Conservation (phyloP, 2,888 invertebrate genomes). For the Anthophora plumipes region DNA sequence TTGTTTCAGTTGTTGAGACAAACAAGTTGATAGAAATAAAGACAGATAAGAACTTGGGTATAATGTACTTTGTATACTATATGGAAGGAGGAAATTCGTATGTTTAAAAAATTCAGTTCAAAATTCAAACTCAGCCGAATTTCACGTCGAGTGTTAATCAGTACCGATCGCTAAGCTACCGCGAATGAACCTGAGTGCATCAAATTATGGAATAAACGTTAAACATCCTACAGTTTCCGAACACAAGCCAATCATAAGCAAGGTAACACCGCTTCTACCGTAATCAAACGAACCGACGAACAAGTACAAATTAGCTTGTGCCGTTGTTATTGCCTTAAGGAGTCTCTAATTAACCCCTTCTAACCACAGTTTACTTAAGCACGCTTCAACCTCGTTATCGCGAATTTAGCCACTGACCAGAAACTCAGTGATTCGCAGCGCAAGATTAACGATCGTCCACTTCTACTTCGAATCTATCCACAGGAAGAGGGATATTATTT, state of each 20-base stretch:
- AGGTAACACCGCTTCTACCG: not conserved
- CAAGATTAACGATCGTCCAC: not conserved
- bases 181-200: not conserved
- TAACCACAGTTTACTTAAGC: not conserved
- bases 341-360: conserved; percentile 1
- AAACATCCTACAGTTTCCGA: not conserved
- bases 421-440: not conserved
- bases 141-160: not conserved
- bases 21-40: too few species aligned
- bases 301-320: not conserved
- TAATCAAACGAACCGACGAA: not conserved
- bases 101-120: too few species aligned
- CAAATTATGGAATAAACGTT: conserved; percentile 2
- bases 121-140: not conserved
- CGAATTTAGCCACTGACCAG: not conserved
- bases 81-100: too few species aligned
- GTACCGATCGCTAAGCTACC: conserved; percentile 2
- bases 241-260: not conserved
- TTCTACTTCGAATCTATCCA: not conserved
- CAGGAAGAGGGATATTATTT: not conserved
- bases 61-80: too few species aligned
- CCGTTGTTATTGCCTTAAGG: not conserved
- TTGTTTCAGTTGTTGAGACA: too few species aligned
- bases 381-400: not conserved
- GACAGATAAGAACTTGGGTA: too few species aligned